Evolutionary conservation across 1,140 invertebrate species (phyloP).

Genomic region (Stegodyphus dumicola): DNA sequence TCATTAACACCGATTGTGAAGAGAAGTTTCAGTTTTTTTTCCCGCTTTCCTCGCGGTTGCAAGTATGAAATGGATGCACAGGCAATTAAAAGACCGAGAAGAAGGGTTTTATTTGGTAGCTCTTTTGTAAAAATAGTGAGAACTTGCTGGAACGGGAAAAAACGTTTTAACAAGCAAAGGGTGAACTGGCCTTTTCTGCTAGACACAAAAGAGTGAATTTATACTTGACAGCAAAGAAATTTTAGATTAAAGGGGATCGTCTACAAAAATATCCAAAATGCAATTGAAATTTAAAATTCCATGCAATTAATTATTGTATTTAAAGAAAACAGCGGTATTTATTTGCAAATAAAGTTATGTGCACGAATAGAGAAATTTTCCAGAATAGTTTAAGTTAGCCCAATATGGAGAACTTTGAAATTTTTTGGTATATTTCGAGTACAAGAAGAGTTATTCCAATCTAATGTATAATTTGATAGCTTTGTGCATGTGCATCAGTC

Average conservation of each 20-base stretch:
- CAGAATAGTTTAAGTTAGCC: too few relatives aligned
- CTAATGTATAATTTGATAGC: too few relatives aligned
- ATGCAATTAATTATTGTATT: too few relatives aligned
- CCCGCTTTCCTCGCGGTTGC: conserved; percentile 2
- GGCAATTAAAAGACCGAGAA: conserved; percentile 42
- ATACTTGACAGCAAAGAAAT: conserved; percentile 47
- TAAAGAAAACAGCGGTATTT: too few relatives aligned
- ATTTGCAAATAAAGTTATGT: too few relatives aligned
- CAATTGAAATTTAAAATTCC: background rate
- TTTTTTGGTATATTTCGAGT: too few relatives aligned
- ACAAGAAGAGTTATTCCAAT: too few relatives aligned
- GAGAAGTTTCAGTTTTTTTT: conserved; percentile 25
- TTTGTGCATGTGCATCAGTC: too few relatives aligned
- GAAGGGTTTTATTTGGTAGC: conserved; percentile 25
- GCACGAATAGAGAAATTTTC: too few relatives aligned
- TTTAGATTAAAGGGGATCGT: conserved; percentile 5
- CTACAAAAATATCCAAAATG: background rate
- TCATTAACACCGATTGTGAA: conserved; percentile 56
- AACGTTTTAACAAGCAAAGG: conserved; percentile 53
- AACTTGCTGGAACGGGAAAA: conserved; percentile 32
- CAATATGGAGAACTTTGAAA: too few relatives aligned
- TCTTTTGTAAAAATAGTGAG: conserved; percentile 58
- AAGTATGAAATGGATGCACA: background rate
- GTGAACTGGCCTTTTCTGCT: conserved; percentile 46
- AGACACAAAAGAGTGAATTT: conserved; percentile 44